Conservation (phyloP, 2,888 invertebrate species). For the Polydrusus tereticollis region DNA sequence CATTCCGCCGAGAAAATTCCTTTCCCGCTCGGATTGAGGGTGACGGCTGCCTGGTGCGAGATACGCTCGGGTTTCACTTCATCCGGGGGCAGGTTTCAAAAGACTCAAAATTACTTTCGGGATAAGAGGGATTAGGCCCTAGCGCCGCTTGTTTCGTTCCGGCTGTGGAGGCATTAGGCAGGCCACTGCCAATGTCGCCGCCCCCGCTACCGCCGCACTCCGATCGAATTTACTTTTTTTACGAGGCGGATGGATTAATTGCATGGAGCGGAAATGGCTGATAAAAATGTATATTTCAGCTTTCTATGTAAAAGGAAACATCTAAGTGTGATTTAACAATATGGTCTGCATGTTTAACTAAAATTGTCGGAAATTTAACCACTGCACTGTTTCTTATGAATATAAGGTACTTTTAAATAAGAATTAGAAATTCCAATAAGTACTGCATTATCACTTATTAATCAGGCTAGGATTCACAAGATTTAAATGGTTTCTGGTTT, state of each 20-base stretch:
- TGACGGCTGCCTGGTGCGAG: slow-evolving; percentile 50
- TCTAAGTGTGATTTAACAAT: no score
- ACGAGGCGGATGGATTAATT: slow-evolving; percentile 42
- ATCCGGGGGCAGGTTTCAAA: slow-evolving; percentile 70
- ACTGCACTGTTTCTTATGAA: no score
- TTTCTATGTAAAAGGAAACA: background rate
- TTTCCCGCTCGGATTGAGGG: slow-evolving; percentile 46
- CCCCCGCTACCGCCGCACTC: slow-evolving; percentile 42
- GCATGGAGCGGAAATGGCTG: slow-evolving; percentile 17
- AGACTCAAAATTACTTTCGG: slow-evolving; percentile 76
- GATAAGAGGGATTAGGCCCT: slow-evolving; percentile 74
- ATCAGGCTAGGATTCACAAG: no score
- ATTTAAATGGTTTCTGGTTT: no score
- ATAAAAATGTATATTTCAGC: background rate
- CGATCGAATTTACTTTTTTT: slow-evolving; percentile 50
- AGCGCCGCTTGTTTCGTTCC: slow-evolving; percentile 51
- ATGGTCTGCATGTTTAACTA: no score
- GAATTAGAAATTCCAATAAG: no score
- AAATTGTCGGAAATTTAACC: no score
- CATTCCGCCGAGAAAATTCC: slow-evolving; percentile 49
- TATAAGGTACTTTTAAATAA: no score
- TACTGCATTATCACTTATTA: no score
- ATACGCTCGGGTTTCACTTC: slow-evolving; percentile 52
- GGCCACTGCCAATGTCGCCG: slow-evolving; percentile 45
- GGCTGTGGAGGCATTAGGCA: slow-evolving; percentile 45